phyloP scores from a whole-genome alignment of 2,113 vertebrate species.

The Cisticola juncidis region DNA sequence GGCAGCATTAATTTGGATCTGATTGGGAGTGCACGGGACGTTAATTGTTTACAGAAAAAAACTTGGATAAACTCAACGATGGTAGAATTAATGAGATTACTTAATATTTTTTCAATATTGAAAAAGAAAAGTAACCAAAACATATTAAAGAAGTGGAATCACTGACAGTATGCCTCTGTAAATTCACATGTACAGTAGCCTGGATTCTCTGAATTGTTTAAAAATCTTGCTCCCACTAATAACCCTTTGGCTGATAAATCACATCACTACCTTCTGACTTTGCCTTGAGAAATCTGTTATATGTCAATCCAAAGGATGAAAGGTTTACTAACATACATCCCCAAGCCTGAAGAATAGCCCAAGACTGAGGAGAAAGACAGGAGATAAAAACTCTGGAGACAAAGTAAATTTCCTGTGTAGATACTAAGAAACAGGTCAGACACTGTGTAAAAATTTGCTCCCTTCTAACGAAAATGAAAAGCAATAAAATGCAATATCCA shows the following conservation, averaged over 20 bases:
- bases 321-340: neutral
- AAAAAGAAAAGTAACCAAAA: neutral
- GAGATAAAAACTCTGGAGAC: neutral
- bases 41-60: neutral
- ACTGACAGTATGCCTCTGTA: fast-evolving
- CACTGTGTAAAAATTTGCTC: neutral
- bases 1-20: neutral
- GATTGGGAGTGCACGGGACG: neutral
- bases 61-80: neutral
- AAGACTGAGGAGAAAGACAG: neutral
- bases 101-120: neutral
- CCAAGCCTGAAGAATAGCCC: neutral
- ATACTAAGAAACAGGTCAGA: neutral
- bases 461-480: neutral
- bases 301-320: neutral
- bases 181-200: neutral
- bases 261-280: neutral
- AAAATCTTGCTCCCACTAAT: neutral
- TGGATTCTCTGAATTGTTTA: neutral
- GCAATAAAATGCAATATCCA: neutral
- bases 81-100: neutral
- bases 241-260: neutral
- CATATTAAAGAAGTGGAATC: neutral
- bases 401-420: neutral
- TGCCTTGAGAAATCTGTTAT: neutral